Base-by-base conservation (phyloP, 2,888 invertebrate species). In the Allophyes oxyacanthae region DNA sequence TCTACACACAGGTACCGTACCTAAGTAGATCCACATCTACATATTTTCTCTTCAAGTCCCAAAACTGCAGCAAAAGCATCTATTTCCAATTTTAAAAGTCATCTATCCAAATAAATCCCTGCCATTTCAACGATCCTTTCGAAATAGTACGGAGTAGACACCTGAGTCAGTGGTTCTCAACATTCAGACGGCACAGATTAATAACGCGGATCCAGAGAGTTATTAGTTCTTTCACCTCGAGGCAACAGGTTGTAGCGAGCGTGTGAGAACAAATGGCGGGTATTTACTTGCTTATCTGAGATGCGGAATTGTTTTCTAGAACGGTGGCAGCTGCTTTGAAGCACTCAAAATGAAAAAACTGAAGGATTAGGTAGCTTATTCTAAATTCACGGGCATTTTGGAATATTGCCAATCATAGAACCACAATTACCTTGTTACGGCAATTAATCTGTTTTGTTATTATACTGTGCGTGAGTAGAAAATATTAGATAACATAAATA, bases 141-240 rank as follows among this genome's bases (percentile, higher is more conserved):
- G 20, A 40, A 55, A 48, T 42, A 37, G 49, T 36, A 32, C 53
- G 51, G 45, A 40, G 60, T 42, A 70, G 71, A 68, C 81, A 74
- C 79, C 77, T 76, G 76, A 77, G 65, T 66, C 72, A 68, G 71
- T 58, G 59, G 53, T 33, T 37, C 57, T 10, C 34, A 60, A 54
- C 55, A 20, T 43, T 51, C 66, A 71, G 78, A 63, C 74, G 73
- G 66, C 71, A 51, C 37, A 53, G 59, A 75, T 64, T 75, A 70
- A 66, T 74, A 71, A 49, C 49, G 44, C 9, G 61, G 57, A 41
- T 53, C 60, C 61, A 55, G 55, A 60, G 51, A 76, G 66, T 70
- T 65, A 75, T 69, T 34, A 43, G 79, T 65, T 76, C 77, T 57
- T 79, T 74, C 64, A 77, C 80, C 80, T 60, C 50, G n/a, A 28